Evolutionary conservation across 2,888 invertebrate species (phyloP).

Genomic region (Ectropis crepuscularia): DNA sequence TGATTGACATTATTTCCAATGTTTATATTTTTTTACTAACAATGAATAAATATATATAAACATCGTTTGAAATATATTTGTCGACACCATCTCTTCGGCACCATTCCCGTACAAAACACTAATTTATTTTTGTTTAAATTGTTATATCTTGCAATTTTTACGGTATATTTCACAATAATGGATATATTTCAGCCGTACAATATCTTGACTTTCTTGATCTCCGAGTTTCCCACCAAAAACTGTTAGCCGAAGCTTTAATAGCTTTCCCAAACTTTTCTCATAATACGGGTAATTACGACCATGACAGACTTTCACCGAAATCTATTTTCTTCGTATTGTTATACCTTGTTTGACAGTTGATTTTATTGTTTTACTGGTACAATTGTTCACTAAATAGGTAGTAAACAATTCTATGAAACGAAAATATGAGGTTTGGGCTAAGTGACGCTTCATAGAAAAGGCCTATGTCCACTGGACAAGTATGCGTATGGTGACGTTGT

Average conservation of each 20-base stretch:
- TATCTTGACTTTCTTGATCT: conserved; percentile 5
- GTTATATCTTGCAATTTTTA: not conserved
- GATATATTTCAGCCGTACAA: not conserved
- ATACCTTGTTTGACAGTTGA: conserved; percentile 1
- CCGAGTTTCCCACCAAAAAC: conserved; percentile 28
- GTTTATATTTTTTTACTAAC: too few species aligned
- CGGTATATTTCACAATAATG: not conserved
- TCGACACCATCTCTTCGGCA: too few species aligned
- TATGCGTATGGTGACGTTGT: too few species aligned
- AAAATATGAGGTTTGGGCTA: too few species aligned
- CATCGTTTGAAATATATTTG: too few species aligned
- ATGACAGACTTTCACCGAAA: conserved; percentile 28
- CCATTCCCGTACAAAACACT: too few species aligned
- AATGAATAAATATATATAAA: too few species aligned
- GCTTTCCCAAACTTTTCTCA: conserved; percentile 39
- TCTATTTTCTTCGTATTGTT: conserved; percentile 22
- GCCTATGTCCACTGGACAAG: too few species aligned
- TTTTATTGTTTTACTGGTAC: not conserved
- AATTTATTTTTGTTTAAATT: not conserved
- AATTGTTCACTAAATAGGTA: not conserved
- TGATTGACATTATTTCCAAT: too few species aligned
- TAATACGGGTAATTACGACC: conserved; percentile 37
- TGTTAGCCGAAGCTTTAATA: conserved; percentile 26
- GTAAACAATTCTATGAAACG: too few species aligned
- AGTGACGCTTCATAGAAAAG: too few species aligned